Evolutionary conservation across 2,888 invertebrate genomes (phyloP).

Genomic region (Leptarthrus brevirostris): DNA sequence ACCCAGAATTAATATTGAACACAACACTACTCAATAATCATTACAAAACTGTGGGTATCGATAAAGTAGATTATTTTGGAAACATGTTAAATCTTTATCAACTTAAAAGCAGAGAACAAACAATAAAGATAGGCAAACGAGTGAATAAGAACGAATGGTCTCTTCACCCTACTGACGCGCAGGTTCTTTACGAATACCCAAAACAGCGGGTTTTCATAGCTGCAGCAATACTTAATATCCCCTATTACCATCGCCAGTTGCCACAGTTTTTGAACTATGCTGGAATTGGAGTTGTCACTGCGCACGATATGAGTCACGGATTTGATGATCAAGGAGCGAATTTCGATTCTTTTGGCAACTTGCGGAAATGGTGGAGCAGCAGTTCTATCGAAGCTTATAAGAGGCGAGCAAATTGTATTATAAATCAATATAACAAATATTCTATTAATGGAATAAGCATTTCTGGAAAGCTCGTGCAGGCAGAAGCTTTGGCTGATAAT

Average conservation of each 20-base stretch:
- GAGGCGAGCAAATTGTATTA: slow-evolving; percentile 55
- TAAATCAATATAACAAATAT: slow-evolving; percentile 56
- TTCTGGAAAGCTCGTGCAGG: slow-evolving; percentile 52
- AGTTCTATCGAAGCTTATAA: slow-evolving; percentile 51
- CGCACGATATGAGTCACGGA: slow-evolving; percentile 57
- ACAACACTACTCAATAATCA: slow-evolving; percentile 78
- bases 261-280: slow-evolving; percentile 69
- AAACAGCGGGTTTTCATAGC: slow-evolving; percentile 94
- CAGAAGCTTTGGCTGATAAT: slow-evolving; percentile 57
- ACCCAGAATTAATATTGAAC: slow-evolving; percentile 88
- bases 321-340: slow-evolving; percentile 54
- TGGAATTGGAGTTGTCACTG: slow-evolving; percentile 56
- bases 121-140: not conserved
- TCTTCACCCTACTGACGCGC: not conserved
- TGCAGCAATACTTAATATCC: slow-evolving; percentile 89
- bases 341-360: slow-evolving; percentile 50
- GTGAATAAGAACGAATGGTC: not conserved
- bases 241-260: slow-evolving; percentile 87
- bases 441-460: slow-evolving; percentile 52
- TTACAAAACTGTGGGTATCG: slow-evolving; percentile 81
- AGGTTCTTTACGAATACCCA: slow-evolving; percentile 71
- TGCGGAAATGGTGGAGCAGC: slow-evolving; percentile 56
- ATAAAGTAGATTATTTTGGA: slow-evolving; percentile 82
- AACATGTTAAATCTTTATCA: slow-evolving; percentile 81
- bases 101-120: slow-evolving; percentile 60